Conservation (phyloP, 2,797 vertebrate species). For the Spondyliosoma cantharus region DNA sequence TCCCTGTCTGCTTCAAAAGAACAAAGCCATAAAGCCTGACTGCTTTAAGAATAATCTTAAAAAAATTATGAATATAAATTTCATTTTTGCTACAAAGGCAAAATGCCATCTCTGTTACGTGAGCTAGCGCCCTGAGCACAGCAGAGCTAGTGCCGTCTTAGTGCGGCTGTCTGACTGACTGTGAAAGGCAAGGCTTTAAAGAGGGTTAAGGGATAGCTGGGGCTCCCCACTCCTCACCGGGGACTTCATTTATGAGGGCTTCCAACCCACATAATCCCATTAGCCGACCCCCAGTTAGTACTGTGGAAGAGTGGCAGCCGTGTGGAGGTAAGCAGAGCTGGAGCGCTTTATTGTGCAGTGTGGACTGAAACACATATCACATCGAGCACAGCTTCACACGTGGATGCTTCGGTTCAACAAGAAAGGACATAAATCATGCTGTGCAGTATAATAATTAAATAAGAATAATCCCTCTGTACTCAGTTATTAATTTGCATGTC, state of each 20-base stretch:
- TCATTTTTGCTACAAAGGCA: conserved; percentile 37
- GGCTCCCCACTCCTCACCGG: conserved; percentile 70
- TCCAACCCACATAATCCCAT: conserved; percentile 81
- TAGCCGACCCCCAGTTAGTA: conserved; percentile 73
- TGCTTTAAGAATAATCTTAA: conserved; percentile 42
- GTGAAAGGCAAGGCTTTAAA: conserved; percentile 75
- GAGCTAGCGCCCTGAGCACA: conserved; percentile 40
- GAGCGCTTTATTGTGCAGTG: conserved; percentile 37
- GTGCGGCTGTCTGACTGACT: conserved; percentile 60
- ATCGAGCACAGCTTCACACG: conserved; percentile 11
- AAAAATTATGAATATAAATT: conserved; percentile 52
- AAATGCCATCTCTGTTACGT: conserved; percentile 52
- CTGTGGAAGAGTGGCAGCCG: conserved; percentile 61
- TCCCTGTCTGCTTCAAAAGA: conserved; percentile 14
- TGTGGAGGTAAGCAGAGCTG: conserved; percentile 62
- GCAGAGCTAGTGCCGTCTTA: conserved; percentile 59
- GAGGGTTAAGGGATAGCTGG: conserved; percentile 75
- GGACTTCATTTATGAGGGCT: conserved; percentile 79
- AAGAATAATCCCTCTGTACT: neutral
- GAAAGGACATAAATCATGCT: neutral
- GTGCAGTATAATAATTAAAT: neutral
- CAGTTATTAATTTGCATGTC: conserved; percentile 2
- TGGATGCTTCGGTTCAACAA: conserved; percentile 4
- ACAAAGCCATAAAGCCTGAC: conserved; percentile 35
- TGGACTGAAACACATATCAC: conserved; percentile 45